These are phyloP conservation scores for Natrix natrix DNA, from an alignment of 2,797 vertebrate genomes.

Conservation along the genomic window DNA sequence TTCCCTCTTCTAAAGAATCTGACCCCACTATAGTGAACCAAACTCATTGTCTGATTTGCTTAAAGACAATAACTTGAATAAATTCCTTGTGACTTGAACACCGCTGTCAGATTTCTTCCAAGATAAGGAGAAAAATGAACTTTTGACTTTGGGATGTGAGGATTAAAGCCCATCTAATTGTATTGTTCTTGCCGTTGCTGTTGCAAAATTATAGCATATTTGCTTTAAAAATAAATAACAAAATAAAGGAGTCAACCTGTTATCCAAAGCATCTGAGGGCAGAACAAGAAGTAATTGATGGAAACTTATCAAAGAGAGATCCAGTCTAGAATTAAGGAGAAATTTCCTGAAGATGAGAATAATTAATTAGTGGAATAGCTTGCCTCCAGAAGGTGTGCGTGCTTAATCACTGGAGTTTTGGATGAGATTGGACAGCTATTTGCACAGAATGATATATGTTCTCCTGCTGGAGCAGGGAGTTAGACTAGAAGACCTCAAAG, in stretches of 20 bases:
- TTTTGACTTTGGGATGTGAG: background rate
- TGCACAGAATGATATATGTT: background rate
- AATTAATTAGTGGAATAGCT: background rate
- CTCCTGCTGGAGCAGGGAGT: background rate
- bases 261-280: background rate
- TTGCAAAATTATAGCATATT: background rate
- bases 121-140: background rate
- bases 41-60: background rate
- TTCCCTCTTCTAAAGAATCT: background rate
- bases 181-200: background rate
- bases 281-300: background rate
- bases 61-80: background rate
- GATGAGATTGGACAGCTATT: background rate
- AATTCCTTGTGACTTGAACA: background rate
- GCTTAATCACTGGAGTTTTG: background rate
- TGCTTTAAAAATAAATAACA: background rate
- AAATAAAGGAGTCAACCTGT: background rate
- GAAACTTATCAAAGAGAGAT: background rate
- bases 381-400: background rate
- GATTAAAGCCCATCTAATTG: background rate
- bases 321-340: background rate
- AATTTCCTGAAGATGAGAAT: background rate
- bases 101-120: background rate
- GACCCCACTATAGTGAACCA: background rate
- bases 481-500: background rate